Evolutionary conservation across 2,888 invertebrate species (phyloP), one percentile per base, ranked within the genome.

Genomic region (Scrobipalpa costella): DNA sequence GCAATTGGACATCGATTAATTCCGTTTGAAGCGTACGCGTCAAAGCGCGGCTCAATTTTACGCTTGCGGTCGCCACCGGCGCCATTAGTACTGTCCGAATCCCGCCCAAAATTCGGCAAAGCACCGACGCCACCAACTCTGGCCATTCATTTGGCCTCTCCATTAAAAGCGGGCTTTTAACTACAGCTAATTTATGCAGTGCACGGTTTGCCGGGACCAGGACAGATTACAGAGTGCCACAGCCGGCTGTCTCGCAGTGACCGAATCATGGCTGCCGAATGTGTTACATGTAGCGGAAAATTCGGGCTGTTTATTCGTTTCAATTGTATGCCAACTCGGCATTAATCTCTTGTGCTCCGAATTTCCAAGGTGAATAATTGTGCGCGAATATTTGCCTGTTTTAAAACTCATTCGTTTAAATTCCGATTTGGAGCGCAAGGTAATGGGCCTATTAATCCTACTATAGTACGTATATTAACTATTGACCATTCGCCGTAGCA

Each of bases 161-260:
- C 85, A 88, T 88, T 89, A 87, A 88, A 88, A 85, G 84, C 85
- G 81, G 79, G 86, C 86, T 88, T 89, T 88, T 89, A 90, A 89
- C 88, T 87, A 84, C 81, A 81, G 84, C 83, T 86, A 89, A 89
- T 88, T 88, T 88, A 89, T 89, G 86, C 88, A 84, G 82, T 72
- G 80, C 86, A 86, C 84, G 86, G 84, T 82, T 87, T 81, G 79
- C 75, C 73, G 63, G 61, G 58, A 59, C 58, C 47, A 75, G 80
- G 86, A 86, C 88, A 89, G 88, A 90, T 89, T 88, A 89, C 86
- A 88, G 88, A 89, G 85, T 78, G 79, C 82, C 75, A 78, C 33
- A 34, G 7, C 55, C 34, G 49, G 15, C 55, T 79, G 81, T 81
- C 79, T 80, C 76, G 76, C 77, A 21, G 21, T 79, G 80, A 63